Percentiles rank a stretch among this genome's conserved stretches.
These are phyloP conservation scores for Xanthia togata DNA, from an alignment of 2,888 invertebrate species.

Conservation along the genomic window DNA sequence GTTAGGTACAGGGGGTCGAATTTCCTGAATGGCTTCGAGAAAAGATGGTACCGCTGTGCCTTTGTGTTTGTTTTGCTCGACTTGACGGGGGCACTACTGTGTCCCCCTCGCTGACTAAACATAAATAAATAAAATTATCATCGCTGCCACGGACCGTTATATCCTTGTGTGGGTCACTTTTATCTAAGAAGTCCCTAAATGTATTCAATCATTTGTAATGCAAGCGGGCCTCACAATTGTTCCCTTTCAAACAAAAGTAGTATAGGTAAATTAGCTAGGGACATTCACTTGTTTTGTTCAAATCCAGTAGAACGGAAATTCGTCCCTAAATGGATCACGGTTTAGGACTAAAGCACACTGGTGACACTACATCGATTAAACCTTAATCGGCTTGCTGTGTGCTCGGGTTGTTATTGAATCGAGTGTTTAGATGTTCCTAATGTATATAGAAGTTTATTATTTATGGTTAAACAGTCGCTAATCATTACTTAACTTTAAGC, in stretches of 20 bases:
- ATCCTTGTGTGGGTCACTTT: no score
- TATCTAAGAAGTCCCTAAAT: no score
- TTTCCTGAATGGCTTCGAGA: no score
- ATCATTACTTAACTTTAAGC: no score
- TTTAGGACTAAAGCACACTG: constrained; percentile 52
- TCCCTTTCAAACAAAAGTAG: constrained; percentile 13
- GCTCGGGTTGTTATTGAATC: constrained; percentile 37
- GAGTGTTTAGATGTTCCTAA: constrained; percentile 20
- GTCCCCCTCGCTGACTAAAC: no score
- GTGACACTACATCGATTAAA: constrained; percentile 45
- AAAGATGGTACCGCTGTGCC: no score
- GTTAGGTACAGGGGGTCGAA: no score
- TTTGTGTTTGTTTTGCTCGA: no score
- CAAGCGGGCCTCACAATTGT: neutral
- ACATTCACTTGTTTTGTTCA: constrained; percentile 51
- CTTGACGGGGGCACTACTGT: no score
- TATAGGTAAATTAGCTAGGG: constrained; percentile 16
- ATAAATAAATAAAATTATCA: no score
- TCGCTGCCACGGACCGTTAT: no score
- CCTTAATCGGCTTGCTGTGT: constrained; percentile 47
- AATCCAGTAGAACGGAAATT: constrained; percentile 45
- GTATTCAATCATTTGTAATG: neutral
- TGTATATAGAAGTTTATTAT: neutral
- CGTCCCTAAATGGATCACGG: constrained; percentile 59
- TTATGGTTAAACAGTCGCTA: no score